phyloP scores from a whole-genome alignment of 2,113 vertebrate species.

The Coturnix japonica region DNA sequence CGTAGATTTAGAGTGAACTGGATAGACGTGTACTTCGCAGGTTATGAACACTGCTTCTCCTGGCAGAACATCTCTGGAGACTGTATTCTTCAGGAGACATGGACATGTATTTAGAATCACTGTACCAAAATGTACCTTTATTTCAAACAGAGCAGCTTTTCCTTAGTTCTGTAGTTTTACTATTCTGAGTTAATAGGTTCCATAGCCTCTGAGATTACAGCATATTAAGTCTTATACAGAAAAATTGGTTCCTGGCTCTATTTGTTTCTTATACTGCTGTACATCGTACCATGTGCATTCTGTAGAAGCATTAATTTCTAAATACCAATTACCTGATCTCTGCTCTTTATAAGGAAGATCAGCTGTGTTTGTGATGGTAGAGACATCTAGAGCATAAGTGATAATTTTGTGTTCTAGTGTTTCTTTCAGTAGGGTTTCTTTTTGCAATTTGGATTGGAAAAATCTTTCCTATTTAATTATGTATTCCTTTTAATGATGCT shows the following conservation, averaged over 20 bases:
- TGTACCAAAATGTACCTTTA: background rate
- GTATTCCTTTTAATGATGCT: background rate
- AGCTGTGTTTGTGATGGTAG: background rate
- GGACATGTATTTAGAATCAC: background rate
- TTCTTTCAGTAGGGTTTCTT: background rate
- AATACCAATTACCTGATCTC: background rate
- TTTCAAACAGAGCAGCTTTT: background rate
- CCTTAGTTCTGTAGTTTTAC: background rate
- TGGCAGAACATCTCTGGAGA: background rate
- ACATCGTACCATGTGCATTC: background rate
- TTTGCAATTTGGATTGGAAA: background rate
- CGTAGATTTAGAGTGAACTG: background rate
- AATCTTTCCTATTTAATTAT: background rate
- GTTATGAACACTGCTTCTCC: background rate
- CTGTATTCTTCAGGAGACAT: background rate
- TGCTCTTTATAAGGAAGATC: background rate
- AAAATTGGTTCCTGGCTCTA: background rate
- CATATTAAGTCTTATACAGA: background rate
- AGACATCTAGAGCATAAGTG: background rate
- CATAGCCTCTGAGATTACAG: background rate
- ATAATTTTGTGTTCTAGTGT: background rate
- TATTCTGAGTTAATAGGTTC: background rate
- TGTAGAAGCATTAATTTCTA: background rate
- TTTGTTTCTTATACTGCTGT: background rate
- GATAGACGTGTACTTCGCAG: background rate